Evolutionary conservation across 1,140 invertebrate species (phyloP).

Genomic region (Conus betulinus): DNA sequence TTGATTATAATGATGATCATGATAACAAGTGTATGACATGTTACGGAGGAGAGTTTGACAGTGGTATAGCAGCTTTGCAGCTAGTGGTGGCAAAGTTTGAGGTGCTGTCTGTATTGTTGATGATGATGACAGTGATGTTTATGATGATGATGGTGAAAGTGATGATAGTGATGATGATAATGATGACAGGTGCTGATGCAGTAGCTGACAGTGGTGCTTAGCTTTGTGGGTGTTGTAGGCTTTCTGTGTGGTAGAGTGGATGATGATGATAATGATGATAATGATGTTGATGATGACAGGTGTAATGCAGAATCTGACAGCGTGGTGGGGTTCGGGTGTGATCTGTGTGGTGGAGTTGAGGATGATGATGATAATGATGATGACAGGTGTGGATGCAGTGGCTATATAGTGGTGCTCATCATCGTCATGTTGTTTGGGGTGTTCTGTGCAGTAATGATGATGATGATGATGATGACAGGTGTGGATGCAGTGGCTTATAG

Average conservation of each 20-base stretch:
- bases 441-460: no score
- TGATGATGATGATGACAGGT: conserved; percentile 80
- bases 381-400: no score
- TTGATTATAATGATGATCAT: background rate
- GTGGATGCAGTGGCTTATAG: conserved; percentile 87
- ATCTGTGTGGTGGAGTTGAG: no score
- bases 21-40: background rate
- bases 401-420: no score
- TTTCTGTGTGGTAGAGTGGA: conserved; percentile 83
- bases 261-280: no score
- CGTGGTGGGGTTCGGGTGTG: no score
- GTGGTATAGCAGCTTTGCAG: background rate
- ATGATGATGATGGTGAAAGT: background rate
- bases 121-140: background rate
- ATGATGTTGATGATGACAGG: no score
- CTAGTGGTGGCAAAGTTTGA: background rate
- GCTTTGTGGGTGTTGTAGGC: conserved; percentile 88
- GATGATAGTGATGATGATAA: background rate
- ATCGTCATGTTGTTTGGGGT: no score
- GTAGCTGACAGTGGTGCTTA: conserved; percentile 84
- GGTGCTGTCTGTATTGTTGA: background rate
- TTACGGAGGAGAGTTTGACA: background rate
- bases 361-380: no score
- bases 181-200: conserved; percentile 85
- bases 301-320: no score